Evolutionary conservation across 2,113 vertebrate species (phyloP).

Genomic region (Coryphaenoides rupestris): DNA sequence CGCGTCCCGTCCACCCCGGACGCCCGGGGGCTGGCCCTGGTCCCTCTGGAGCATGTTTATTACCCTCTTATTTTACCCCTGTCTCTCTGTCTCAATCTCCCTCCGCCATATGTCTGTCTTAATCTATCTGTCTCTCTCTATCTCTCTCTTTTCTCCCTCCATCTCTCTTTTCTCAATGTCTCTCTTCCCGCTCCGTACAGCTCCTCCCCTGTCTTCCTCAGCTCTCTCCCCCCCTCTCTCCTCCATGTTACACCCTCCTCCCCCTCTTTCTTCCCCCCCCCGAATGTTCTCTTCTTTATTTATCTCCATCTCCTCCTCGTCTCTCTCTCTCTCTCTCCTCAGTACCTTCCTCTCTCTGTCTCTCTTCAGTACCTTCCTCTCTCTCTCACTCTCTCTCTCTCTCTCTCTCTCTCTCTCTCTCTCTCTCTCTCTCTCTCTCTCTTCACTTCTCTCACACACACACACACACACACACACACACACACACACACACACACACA

Average conservation of each 20-base stretch:
- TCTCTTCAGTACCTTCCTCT: too few species aligned
- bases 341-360: too few species aligned
- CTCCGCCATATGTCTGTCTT: too few species aligned
- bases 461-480: background rate
- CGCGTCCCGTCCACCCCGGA: background rate
- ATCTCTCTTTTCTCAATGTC: background rate
- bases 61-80: slow-evolving; percentile 1
- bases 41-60: background rate
- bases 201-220: background rate
- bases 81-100: slow-evolving; percentile 14
- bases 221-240: background rate
- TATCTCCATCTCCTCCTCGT: background rate
- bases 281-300: too few species aligned
- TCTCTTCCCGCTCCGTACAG: background rate
- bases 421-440: background rate
- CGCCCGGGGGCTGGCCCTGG: too few species aligned
- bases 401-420: background rate
- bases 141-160: background rate
- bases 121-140: slow-evolving; percentile 2
- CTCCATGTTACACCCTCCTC: too few species aligned
- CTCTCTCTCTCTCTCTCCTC: background rate
- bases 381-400: background rate
- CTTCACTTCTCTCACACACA: background rate
- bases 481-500: background rate
- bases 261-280: too few species aligned